A percentile compares a stretch with the other conserved stretches of the same genome.
Evolutionary conservation across 92 coral and sea anemone species (phyloP).

Genomic region (Pocillopora grandis): DNA sequence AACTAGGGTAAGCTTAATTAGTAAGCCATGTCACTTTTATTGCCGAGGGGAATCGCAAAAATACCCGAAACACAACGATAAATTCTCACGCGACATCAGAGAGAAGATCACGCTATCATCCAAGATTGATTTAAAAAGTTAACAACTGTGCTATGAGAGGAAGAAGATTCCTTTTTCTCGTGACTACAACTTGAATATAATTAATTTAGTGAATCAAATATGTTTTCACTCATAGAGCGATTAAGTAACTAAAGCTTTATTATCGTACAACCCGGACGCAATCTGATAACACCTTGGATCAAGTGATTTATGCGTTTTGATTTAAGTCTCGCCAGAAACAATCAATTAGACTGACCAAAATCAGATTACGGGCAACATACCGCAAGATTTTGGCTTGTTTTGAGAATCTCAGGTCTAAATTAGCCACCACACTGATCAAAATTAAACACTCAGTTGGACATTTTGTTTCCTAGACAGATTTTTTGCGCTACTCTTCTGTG

Average conservation of each 20-base stretch:
- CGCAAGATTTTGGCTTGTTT: background rate
- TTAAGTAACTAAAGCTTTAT: background rate
- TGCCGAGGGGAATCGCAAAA: background rate
- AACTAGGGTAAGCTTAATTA: slow-evolving; percentile 18
- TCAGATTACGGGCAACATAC: background rate
- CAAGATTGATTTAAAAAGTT: background rate
- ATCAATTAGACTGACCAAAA: background rate
- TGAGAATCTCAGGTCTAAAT: slow-evolving; percentile 16
- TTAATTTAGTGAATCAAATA: background rate
- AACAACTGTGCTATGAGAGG: background rate
- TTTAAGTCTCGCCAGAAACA: background rate
- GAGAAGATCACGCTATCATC: background rate
- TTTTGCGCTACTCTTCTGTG: slow-evolving; percentile 2
- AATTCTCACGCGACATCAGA: slow-evolving; percentile 12
- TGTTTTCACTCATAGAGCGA: background rate
- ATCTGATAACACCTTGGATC: background rate
- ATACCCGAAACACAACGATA: background rate
- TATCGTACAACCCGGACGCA: background rate
- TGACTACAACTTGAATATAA: too few species aligned
- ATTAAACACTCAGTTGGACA: slow-evolving; percentile 19
- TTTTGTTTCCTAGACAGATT: background rate
- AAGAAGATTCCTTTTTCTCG: background rate
- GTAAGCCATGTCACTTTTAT: background rate
- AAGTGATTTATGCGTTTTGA: background rate
- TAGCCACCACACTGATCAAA: slow-evolving; percentile 1